phyloP scores from a whole-genome alignment of 2,888 invertebrate species.

The Morpho deidamia region DNA sequence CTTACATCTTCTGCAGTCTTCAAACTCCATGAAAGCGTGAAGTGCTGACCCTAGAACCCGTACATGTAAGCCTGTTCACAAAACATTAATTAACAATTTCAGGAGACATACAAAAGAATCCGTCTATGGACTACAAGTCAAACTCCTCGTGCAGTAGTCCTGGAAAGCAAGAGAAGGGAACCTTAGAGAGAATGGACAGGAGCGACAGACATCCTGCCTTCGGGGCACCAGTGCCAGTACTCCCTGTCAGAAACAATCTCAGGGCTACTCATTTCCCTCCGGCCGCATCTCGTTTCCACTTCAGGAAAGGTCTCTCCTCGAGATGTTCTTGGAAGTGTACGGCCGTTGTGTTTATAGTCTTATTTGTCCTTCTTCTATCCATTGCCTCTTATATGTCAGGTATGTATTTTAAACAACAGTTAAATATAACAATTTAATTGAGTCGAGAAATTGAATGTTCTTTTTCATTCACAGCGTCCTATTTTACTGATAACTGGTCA shows the following conservation, averaged over 20 bases:
- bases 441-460: not conserved
- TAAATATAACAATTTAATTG: not conserved
- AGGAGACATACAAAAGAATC: conserved; percentile 93
- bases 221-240: conserved; percentile 84
- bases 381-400: conserved; percentile 93
- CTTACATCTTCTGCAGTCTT: no score
- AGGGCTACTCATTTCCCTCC: conserved; percentile 86
- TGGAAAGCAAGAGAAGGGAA: conserved; percentile 77
- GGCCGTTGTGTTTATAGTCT: conserved; percentile 91
- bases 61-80: no score
- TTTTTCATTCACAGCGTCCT: conserved; percentile 80
- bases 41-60: no score
- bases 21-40: no score
- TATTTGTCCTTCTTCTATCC: conserved; percentile 89
- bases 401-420: conserved; percentile 45
- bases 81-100: conserved; percentile 35
- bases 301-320: conserved; percentile 90
- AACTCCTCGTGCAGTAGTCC: conserved; percentile 93
- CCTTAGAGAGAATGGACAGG: conserved; percentile 70
- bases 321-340: conserved; percentile 96
- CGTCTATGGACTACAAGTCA: conserved; percentile 92
- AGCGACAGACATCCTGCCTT: conserved; percentile 81
- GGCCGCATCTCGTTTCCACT: conserved; percentile 87
- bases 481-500: conserved; percentile 88
- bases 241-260: conserved; percentile 86